Conservation (phyloP, 2,113 vertebrate species). For the Ochotona princeps region DNA sequence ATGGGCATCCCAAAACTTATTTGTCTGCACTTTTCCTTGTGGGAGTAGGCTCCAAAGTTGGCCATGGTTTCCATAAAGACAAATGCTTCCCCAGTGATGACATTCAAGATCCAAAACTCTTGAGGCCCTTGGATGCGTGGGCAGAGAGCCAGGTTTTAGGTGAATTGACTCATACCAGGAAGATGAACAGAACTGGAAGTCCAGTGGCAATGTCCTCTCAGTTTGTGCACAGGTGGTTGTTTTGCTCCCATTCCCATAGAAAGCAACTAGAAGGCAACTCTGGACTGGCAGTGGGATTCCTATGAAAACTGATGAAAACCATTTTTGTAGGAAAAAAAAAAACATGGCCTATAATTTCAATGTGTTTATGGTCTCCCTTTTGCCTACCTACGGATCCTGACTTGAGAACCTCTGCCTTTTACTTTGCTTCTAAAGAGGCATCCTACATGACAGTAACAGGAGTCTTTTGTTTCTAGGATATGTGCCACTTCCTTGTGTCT, state of each 20-base stretch:
- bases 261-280: background rate
- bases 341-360: background rate
- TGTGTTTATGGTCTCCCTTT: background rate
- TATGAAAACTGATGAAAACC: background rate
- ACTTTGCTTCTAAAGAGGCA: background rate
- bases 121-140: background rate
- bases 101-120: background rate
- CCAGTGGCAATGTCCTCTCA: background rate
- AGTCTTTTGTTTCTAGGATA: background rate
- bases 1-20: background rate
- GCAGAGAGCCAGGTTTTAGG: background rate
- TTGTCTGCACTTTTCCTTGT: background rate
- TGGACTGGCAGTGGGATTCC: background rate
- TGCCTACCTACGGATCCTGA: background rate
- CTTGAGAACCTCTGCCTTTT: constrained; percentile 11
- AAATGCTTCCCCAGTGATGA: background rate
- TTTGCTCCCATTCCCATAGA: background rate
- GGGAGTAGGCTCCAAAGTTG: background rate
- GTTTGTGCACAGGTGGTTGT: background rate
- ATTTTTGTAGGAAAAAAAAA: background rate
- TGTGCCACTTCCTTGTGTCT: background rate
- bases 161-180: background rate
- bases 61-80: background rate
- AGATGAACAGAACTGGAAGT: background rate
- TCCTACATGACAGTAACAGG: background rate